Percentiles rank a stretch among this genome's conserved stretches.
These are phyloP conservation scores for Elaphurus davidianus DNA, from an alignment of 2,113 vertebrate species.

Conservation along the genomic window DNA sequence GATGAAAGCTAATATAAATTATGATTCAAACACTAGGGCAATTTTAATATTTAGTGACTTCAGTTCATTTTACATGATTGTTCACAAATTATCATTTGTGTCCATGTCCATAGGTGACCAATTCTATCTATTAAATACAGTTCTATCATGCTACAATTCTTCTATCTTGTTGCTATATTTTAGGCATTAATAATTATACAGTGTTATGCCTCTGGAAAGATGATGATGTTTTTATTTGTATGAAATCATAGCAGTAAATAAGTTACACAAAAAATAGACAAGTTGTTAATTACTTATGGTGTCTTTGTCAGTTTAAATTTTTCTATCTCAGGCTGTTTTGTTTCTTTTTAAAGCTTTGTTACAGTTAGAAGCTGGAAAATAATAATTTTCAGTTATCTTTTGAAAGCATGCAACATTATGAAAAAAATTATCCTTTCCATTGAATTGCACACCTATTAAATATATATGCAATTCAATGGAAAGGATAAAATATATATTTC, in stretches of 20 bases:
- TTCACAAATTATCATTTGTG: slow-evolving; percentile 15
- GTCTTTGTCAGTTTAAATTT: background rate
- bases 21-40: background rate
- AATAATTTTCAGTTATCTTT: background rate
- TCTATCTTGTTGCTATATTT: background rate
- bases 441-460: background rate
- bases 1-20: background rate
- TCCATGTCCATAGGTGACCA: background rate
- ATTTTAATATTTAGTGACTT: background rate
- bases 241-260: background rate
- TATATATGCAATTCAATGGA: background rate
- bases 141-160: background rate
- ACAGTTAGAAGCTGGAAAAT: background rate
- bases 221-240: slow-evolving; percentile 6
- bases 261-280: background rate
- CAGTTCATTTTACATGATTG: background rate
- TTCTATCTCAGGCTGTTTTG: background rate
- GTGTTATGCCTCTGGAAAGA: background rate
- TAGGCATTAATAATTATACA: background rate
- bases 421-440: background rate
- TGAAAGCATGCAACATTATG: background rate
- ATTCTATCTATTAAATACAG: background rate
- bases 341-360: background rate
- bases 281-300: slow-evolving; percentile 18
- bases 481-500: background rate